phyloP scores from a whole-genome alignment of 2,113 vertebrate species.

The Protobothrops mucrosquamatus region DNA sequence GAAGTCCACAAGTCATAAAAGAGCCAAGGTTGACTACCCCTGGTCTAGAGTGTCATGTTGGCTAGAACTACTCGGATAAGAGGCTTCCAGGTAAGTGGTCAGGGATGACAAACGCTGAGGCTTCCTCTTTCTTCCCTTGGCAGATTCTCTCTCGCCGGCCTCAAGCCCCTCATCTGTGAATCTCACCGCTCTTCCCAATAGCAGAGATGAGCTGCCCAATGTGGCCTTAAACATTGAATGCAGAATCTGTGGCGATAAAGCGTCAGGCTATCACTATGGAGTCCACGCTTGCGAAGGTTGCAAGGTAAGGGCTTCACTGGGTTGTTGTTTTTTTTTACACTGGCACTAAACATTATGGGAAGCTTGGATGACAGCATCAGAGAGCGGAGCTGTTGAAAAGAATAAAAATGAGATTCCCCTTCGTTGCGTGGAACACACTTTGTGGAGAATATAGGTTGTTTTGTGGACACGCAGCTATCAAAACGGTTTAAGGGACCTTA shows the following conservation, averaged over 20 bases:
- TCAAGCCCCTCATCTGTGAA: constrained; percentile 86
- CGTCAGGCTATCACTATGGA: constrained; percentile 97
- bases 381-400: background rate
- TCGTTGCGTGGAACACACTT: background rate
- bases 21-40: background rate
- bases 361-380: background rate
- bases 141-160: constrained; percentile 89
- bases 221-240: constrained; percentile 85
- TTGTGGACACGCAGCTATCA: background rate
- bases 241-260: constrained; percentile 91
- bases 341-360: background rate
- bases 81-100: background rate
- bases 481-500: background rate
- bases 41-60: background rate
- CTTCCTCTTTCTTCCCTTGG: constrained; percentile 6
- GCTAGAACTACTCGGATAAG: background rate
- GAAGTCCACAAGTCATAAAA: background rate
- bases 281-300: constrained; percentile 98
- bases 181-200: constrained; percentile 57
- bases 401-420: background rate
- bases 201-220: constrained; percentile 69
- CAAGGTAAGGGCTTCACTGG: constrained; percentile 78
- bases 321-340: background rate
- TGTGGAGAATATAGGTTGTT: background rate
- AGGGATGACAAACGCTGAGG: background rate